Evolutionary conservation across 1,140 invertebrate species (phyloP).

Genomic region (Orchesella cincta): DNA sequence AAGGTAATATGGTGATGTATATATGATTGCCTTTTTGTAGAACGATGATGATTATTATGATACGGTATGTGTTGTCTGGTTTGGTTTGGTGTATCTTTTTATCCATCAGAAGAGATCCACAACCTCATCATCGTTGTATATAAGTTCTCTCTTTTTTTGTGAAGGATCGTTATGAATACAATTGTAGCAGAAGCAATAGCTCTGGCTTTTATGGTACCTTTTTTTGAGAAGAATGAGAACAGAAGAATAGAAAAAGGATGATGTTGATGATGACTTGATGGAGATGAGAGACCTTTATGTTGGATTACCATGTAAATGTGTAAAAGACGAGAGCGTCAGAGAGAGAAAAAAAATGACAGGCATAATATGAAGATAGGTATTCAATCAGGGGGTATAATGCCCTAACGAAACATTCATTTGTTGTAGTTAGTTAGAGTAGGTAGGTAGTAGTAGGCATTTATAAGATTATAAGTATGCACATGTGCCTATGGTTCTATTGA

Average conservation of each 20-base stretch:
- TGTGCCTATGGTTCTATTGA: too few species aligned
- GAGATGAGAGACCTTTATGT: neutral
- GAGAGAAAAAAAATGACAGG: neutral
- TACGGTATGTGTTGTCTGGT: neutral
- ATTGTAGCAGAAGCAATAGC: slow-evolving; percentile 13
- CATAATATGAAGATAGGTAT: neutral
- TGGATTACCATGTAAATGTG: slow-evolving; percentile 8
- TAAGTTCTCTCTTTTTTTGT: neutral
- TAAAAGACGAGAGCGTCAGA: neutral
- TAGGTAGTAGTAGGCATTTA: too few species aligned
- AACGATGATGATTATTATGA: neutral
- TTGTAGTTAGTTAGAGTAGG: too few species aligned
- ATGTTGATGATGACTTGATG: slow-evolving; percentile 26
- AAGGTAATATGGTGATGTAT: slow-evolving; percentile 9
- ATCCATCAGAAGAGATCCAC: slow-evolving; percentile 13
- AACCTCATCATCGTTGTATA: slow-evolving; percentile 21
- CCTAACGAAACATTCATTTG: too few species aligned
- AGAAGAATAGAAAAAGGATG: slow-evolving; percentile 10
- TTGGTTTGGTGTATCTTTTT: slow-evolving; percentile 8
- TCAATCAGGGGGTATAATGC: too few species aligned
- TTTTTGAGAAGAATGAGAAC: neutral
- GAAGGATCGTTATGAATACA: slow-evolving; percentile 23
- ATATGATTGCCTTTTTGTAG: neutral
- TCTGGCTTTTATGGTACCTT: neutral
- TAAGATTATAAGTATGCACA: too few species aligned